Evolutionary conservation across 2,113 vertebrate genomes (phyloP).

Genomic region (Martes martes): DNA sequence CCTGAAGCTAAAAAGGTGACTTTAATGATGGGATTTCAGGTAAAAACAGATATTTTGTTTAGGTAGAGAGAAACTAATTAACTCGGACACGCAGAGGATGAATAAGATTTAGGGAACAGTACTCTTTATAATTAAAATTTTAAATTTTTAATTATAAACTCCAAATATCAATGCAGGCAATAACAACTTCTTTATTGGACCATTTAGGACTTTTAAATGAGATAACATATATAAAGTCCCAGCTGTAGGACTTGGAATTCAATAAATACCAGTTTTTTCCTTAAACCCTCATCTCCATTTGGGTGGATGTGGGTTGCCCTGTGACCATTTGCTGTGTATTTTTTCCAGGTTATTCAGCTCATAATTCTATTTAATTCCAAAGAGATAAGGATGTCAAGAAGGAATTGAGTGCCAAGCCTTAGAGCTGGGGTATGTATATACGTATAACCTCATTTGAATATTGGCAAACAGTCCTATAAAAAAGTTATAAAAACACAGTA

Average conservation of each 20-base stretch:
- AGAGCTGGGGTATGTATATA: background rate
- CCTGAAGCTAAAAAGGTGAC: background rate
- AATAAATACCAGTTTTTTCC: background rate
- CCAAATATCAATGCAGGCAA: background rate
- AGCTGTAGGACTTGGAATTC: background rate
- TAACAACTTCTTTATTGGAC: background rate
- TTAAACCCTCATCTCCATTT: background rate
- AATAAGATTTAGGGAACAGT: background rate
- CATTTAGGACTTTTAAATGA: background rate
- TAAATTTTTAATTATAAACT: background rate
- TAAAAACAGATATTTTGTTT: slow-evolving; percentile 28
- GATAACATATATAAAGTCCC: background rate
- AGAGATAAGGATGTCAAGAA: background rate
- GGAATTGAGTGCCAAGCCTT: background rate
- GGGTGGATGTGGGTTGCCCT: background rate
- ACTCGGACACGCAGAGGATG: background rate
- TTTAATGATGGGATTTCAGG: background rate
- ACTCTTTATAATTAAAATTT: background rate
- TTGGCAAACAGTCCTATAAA: background rate
- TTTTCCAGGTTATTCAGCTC: background rate
- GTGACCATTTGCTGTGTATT: background rate
- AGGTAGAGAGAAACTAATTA: background rate
- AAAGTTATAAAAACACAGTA: slow-evolving; percentile 23
- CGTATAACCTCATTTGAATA: background rate
- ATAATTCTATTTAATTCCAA: background rate